These are phyloP conservation scores for Ramphastos sulfuratus DNA, from an alignment of 2,113 vertebrate genomes.

Conservation along the genomic window DNA sequence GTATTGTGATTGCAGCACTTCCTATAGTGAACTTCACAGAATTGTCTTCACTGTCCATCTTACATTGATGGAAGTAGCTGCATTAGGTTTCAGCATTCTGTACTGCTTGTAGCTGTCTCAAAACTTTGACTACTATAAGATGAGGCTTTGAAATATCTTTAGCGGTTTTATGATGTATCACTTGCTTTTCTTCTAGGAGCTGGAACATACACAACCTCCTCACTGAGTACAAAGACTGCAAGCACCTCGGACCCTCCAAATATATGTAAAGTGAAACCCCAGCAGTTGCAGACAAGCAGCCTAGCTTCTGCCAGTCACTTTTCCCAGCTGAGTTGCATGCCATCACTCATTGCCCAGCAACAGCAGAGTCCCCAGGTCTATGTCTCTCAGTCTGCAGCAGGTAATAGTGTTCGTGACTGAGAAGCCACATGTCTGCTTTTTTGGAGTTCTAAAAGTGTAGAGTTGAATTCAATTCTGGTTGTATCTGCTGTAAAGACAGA, in stretches of 20 bases:
- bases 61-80: not conserved
- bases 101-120: not conserved
- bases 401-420: constrained; percentile 70
- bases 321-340: constrained; percentile 93
- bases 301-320: constrained; percentile 89
- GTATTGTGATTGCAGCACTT: not conserved
- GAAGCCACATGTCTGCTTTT: not conserved
- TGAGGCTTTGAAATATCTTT: not conserved
- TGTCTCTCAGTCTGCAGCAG: constrained; percentile 97
- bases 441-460: not conserved
- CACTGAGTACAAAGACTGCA: constrained; percentile 93
- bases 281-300: constrained; percentile 90
- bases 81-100: not conserved
- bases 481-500: not conserved
- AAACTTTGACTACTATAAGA: not conserved
- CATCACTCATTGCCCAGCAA: constrained; percentile 92
- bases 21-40: not conserved
- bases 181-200: constrained; percentile 77
- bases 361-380: constrained; percentile 97
- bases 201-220: constrained; percentile 95
- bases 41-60: not conserved
- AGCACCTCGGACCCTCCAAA: constrained; percentile 96
- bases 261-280: constrained; percentile 98
- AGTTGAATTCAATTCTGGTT: not conserved
- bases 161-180: not conserved